phyloP scores from a whole-genome alignment of 2,797 vertebrate species.

The Ptychadena robeensis region DNA sequence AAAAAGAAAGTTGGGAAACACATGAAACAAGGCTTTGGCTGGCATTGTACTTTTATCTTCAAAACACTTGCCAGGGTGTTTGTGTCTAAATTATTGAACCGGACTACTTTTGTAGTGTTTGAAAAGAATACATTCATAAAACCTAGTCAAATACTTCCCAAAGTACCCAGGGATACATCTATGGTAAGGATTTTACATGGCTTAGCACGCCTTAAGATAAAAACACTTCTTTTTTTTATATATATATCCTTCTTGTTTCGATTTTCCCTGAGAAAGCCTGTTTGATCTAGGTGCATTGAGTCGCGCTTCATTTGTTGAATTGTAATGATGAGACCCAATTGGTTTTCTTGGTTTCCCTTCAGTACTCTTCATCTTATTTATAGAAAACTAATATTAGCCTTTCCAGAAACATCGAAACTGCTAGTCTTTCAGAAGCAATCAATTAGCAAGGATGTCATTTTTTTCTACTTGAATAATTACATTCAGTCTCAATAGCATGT shows the following conservation, averaged over 20 bases:
- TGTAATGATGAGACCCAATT: slow-evolving; percentile 59
- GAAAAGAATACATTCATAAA: slow-evolving; percentile 44
- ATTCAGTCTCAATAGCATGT: slow-evolving; percentile 4
- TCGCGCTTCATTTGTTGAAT: slow-evolving; percentile 57
- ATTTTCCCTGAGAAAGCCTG: slow-evolving; percentile 58
- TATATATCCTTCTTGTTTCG: slow-evolving; percentile 53
- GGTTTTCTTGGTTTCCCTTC: slow-evolving; percentile 37
- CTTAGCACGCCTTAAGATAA: slow-evolving; percentile 67
- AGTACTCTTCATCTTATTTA: slow-evolving; percentile 47
- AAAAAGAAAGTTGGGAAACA: slow-evolving; percentile 49
- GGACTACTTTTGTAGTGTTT: slow-evolving; percentile 62
- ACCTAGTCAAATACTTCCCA: slow-evolving; percentile 63
- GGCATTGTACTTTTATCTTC: slow-evolving; percentile 59
- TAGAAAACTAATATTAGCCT: slow-evolving; percentile 45
- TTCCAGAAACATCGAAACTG: slow-evolving; percentile 41
- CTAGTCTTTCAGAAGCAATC: slow-evolving; percentile 29
- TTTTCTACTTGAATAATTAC: slow-evolving; percentile 30
- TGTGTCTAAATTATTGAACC: slow-evolving; percentile 63
- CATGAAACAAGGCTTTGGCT: slow-evolving; percentile 56
- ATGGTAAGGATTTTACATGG: slow-evolving; percentile 65
- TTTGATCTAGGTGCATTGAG: slow-evolving; percentile 62
- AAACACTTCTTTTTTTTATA: slow-evolving; percentile 54
- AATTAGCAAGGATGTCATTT: slow-evolving; percentile 33
- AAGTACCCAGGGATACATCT: slow-evolving; percentile 63
- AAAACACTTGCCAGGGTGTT: slow-evolving; percentile 55